Evolutionary conservation across 2,888 invertebrate species (phyloP).

Genomic region (Neoitamus cyanurus): DNA sequence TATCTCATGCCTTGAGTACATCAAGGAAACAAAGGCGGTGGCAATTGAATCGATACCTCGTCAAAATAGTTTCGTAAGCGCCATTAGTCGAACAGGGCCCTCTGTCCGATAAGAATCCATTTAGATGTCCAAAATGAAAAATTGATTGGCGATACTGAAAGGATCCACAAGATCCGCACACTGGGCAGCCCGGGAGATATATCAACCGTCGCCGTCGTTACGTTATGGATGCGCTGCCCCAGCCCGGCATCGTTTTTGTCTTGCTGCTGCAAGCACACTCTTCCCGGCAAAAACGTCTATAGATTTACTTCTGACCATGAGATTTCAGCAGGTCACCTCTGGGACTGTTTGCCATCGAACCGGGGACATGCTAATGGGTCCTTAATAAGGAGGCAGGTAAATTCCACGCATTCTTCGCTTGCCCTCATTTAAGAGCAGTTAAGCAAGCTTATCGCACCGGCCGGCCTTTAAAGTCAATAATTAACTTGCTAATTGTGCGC

Average conservation of each 20-base stretch:
- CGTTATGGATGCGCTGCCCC: constrained; percentile 2
- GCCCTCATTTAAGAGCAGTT: background rate
- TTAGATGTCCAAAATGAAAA: constrained; percentile 47
- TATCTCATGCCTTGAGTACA: background rate
- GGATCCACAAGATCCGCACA: constrained; percentile 7
- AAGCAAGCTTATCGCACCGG: background rate
- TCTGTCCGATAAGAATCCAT: constrained; percentile 43
- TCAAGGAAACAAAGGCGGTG: constrained; percentile 25
- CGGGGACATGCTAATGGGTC: constrained; percentile 21
- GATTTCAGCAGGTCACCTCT: background rate
- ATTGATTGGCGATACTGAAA: constrained; percentile 38
- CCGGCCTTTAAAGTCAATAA: background rate
- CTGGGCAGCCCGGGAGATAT: background rate
- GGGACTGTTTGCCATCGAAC: background rate
- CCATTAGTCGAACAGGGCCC: constrained; percentile 26
- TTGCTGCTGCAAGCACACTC: background rate
- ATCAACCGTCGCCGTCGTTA: constrained; percentile 13
- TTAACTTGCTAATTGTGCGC: background rate
- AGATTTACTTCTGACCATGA: background rate
- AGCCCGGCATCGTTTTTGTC: background rate
- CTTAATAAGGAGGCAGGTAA: constrained; percentile 20
- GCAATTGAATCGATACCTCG: constrained; percentile 22
- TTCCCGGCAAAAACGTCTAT: background rate
- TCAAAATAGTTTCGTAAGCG: constrained; percentile 43
- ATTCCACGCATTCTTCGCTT: background rate